Conservation (phyloP, 92 coral and sea anemone genomes). For the Phenganax stokvisi region DNA sequence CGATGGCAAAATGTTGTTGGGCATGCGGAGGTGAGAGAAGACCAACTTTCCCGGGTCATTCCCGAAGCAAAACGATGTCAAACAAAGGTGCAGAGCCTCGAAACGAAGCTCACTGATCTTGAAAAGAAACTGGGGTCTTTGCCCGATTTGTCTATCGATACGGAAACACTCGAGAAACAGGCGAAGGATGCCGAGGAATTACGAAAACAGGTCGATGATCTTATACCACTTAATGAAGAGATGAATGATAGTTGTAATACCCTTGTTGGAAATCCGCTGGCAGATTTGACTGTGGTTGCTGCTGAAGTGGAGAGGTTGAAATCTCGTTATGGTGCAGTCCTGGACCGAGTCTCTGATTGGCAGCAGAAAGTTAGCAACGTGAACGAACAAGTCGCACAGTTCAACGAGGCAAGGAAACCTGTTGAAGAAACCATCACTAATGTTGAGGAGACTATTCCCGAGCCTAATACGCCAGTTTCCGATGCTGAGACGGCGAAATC, state of each 20-base stretch:
- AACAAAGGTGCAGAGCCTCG: slow-evolving; percentile 65
- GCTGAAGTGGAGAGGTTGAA: slow-evolving; percentile 34
- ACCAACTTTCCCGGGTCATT: slow-evolving; percentile 53
- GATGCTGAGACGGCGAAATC: slow-evolving; percentile 78
- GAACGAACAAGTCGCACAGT: slow-evolving; percentile 60
- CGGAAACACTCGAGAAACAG: slow-evolving; percentile 63
- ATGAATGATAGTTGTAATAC: slow-evolving; percentile 37
- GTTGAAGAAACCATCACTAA: slow-evolving; percentile 60
- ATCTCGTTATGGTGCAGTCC: slow-evolving; percentile 13
- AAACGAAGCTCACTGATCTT: slow-evolving; percentile 31
- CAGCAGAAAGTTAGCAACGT: slow-evolving; percentile 18
- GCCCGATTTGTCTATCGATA: slow-evolving; percentile 57
- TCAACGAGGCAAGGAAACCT: slow-evolving; percentile 78
- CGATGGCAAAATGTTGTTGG: slow-evolving; percentile 65
- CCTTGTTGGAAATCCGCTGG: slow-evolving; percentile 34
- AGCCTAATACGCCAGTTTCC: slow-evolving; percentile 64
- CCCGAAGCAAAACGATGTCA: slow-evolving; percentile 66
- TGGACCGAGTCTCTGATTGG: slow-evolving; percentile 22
- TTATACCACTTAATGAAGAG: slow-evolving; percentile 14
- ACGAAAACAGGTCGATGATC: slow-evolving; percentile 5
- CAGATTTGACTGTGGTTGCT: slow-evolving; percentile 34
- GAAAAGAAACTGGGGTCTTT: slow-evolving; percentile 36
- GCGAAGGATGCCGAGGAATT: slow-evolving; percentile 55
- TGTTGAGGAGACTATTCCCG: slow-evolving; percentile 65
- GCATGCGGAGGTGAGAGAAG: slow-evolving; percentile 64